Percentiles rank a stretch among this genome's conserved stretches.
Conservation (phyloP, 1,140 invertebrate species). For the Laodelphax striatellus region DNA sequence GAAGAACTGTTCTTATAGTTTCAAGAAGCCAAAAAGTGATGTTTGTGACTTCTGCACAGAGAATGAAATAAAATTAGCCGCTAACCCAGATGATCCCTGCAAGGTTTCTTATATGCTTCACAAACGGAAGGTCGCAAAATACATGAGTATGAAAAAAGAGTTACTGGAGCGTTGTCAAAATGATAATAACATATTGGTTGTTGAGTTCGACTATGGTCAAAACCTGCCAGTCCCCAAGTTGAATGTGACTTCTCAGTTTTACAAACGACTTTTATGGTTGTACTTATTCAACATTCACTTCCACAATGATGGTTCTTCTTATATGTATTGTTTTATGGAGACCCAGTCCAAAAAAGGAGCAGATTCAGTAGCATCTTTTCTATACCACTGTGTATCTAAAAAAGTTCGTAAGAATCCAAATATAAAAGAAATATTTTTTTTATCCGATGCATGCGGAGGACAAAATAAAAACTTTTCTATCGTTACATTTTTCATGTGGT, state of each 20-base stretch:
- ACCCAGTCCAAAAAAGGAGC: too few relatives aligned
- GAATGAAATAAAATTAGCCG: slow-evolving; percentile 6
- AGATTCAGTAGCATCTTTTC: too few relatives aligned
- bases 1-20: not conserved
- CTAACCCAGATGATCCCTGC: slow-evolving; percentile 7
- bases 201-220: slow-evolving; percentile 18
- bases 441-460: too few relatives aligned
- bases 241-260: slow-evolving; percentile 12
- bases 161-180: not conserved
- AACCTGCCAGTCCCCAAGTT: slow-evolving; percentile 14
- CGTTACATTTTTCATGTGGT: too few relatives aligned
- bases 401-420: too few relatives aligned
- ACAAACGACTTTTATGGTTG: slow-evolving; percentile 14
- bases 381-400: too few relatives aligned
- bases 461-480: too few relatives aligned
- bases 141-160: not conserved
- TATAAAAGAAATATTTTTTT: too few relatives aligned
- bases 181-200: not conserved
- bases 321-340: too few relatives aligned
- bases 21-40: slow-evolving; percentile 8
- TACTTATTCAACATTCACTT: slow-evolving; percentile 13
- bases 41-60: slow-evolving; percentile 11
- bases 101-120: slow-evolving; percentile 5
- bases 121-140: slow-evolving; percentile 2
- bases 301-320: too few relatives aligned